Base-by-base conservation (phyloP, 2,888 invertebrate genomes). In the Heliconius cydno region DNA sequence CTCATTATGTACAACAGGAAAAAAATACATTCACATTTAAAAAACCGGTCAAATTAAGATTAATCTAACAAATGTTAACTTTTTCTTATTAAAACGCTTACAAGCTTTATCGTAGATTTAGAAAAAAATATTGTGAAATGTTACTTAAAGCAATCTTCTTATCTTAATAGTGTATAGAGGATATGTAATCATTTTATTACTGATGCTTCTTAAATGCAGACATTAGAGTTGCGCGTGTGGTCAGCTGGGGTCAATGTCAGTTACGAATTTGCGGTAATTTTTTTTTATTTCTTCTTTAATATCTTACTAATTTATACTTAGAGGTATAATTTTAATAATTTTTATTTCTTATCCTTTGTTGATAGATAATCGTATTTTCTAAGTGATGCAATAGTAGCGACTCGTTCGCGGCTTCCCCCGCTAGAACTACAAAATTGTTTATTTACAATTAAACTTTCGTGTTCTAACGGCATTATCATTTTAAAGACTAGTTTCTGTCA, bases 161-260 rank as follows among this genome's bases (percentile, higher is more conserved):
- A 57, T 72, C 52, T 72, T 72, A 57, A 72, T 57, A 72, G 72
- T 70, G 25, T 70, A 57, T 72, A 57, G 57, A 72, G 57, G 57
- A 15, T 38, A 38, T 34, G 73, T 73, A 73, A 57, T 73, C 57
- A 73, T 57, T 60, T 60, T 73, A n/a, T 73, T 73, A 73, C 34
- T 38, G 73, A 19, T 60, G 60, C 34, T 60, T 73, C 25, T 60
- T 73, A 73, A 73, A 73, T 25, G 73, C 25, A 34, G n/a, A 60
- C 60, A 60, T 34, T 60, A 73, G 34, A 57, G 57, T 15, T n/a
- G 60, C 73, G 72, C 72, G 57, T 60, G 73, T 60, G 34, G 73
- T 73, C 73, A 72, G 60, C 60, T 7, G 57, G 30, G 73, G 73
- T 73, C 73, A 73, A 73, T 73, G 73, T 60, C 73, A 60, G 38